Conservation (phyloP, 2,797 vertebrate species). For the Gymnothorax reevesii region DNA sequence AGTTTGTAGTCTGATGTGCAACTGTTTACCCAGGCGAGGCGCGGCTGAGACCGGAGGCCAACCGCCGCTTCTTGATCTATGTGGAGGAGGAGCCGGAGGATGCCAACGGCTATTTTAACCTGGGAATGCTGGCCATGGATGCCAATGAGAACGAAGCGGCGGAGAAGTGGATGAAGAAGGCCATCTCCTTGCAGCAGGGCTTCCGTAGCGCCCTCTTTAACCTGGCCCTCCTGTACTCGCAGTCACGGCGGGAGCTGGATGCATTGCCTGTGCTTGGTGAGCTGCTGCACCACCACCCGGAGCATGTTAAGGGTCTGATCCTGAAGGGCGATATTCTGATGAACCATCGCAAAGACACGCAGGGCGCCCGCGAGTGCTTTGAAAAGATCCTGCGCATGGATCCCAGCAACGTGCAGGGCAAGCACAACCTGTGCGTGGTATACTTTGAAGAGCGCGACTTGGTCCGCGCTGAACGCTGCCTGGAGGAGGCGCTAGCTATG, state of each 20-base stretch:
- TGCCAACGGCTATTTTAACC: conserved; percentile 96
- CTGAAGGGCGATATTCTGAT: conserved; percentile 98
- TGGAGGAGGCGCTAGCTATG: conserved; percentile 87
- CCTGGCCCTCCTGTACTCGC: conserved; percentile 92
- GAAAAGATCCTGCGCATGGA: conserved; percentile 88
- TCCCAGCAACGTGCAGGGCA: conserved; percentile 93
- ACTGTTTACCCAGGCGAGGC: conserved; percentile 77
- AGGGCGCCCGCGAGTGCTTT: conserved; percentile 89
- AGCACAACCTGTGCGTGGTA: conserved; percentile 96
- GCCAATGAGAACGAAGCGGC: conserved; percentile 86
- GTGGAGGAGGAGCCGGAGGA: conserved; percentile 91
- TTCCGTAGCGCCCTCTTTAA: conserved; percentile 97
- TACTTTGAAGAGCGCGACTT: conserved; percentile 95
- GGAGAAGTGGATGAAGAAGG: conserved; percentile 94
- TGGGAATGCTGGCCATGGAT: conserved; percentile 98
- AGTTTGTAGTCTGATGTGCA: background rate
- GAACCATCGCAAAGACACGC: conserved; percentile 96
- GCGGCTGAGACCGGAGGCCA: conserved; percentile 90
- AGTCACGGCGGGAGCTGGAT: conserved; percentile 85
- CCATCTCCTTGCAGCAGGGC: conserved; percentile 84
- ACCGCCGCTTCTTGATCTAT: conserved; percentile 88
- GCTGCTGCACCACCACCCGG: conserved; percentile 85
- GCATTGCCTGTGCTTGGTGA: conserved; percentile 89
- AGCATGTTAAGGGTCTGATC: conserved; percentile 95
- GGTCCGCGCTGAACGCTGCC: conserved; percentile 84